Conservation (phyloP, 2,888 invertebrate genomes). For the Ellobium chinense region DNA sequence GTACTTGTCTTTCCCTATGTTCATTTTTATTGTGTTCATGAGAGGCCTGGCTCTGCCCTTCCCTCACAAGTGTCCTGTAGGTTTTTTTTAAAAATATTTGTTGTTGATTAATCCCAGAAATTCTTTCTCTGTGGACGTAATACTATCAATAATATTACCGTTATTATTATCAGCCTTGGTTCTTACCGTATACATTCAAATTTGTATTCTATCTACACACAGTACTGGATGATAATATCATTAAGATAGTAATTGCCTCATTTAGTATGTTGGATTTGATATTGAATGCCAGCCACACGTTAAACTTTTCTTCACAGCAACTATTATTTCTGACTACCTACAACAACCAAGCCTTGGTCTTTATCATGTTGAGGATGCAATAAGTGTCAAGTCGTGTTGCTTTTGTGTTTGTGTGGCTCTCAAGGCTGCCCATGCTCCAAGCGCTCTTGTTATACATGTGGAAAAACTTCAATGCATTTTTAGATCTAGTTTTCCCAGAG, state of each 20-base stretch:
- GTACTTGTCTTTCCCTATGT: not conserved
- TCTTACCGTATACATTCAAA: conserved; percentile 19
- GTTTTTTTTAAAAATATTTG: conserved; percentile 1
- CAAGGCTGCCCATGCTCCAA: too few relatives aligned
- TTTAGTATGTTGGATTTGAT: too few relatives aligned
- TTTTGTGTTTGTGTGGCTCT: too few relatives aligned
- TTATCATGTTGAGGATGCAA: not conserved
- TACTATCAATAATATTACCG: not conserved
- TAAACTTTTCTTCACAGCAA: too few relatives aligned
- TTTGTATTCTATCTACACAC: conserved; percentile 20
- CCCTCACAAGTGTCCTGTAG: not conserved
- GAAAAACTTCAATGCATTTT: too few relatives aligned
- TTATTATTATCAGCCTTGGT: not conserved
- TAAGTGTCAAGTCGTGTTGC: not conserved
- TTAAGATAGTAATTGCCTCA: not conserved
- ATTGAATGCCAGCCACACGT: too few relatives aligned
- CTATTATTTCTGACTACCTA: not conserved
- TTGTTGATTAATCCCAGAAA: too few relatives aligned
- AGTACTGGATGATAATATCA: not conserved
- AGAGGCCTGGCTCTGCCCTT: not conserved
- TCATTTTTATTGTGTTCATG: conserved; percentile 21
- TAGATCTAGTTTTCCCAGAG: too few relatives aligned
- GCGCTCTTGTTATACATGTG: too few relatives aligned
- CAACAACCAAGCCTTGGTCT: not conserved
- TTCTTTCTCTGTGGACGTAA: not conserved